Evolutionary conservation across 2,797 vertebrate genomes (phyloP).

Genomic region (Anguilla marmorata): DNA sequence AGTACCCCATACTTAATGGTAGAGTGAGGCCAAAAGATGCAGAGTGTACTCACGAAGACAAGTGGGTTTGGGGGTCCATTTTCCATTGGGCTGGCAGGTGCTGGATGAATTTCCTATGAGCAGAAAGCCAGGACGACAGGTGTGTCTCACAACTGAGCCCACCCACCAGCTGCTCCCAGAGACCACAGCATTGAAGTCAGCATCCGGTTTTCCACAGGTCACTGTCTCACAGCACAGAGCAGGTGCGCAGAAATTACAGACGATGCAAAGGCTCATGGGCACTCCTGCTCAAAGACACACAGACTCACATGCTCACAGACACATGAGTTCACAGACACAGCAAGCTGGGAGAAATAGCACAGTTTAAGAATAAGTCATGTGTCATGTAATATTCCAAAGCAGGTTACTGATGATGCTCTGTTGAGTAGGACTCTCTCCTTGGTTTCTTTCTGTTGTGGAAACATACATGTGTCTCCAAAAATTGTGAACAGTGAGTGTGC

Average conservation of each 20-base stretch:
- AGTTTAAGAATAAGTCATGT: neutral
- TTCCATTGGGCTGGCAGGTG: conserved; percentile 70
- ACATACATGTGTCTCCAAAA: neutral
- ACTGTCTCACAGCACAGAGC: conserved; percentile 59
- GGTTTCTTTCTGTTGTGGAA: neutral
- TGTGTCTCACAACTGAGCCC: conserved; percentile 77
- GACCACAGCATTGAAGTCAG: conserved; percentile 70
- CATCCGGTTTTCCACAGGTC: conserved; percentile 80
- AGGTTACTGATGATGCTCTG: neutral
- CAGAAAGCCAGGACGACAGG: conserved; percentile 76
- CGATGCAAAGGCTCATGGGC: neutral
- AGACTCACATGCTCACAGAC: neutral
- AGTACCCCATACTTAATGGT: too few relatives aligned
- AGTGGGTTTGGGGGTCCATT: conserved; percentile 74
- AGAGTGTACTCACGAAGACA: conserved; percentile 75
- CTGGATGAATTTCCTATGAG: conserved; percentile 73
- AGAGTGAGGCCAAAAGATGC: neutral
- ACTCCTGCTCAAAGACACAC: neutral
- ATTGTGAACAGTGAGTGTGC: neutral
- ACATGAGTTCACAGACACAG: neutral
- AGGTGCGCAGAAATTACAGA: too few relatives aligned
- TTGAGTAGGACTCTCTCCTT: neutral
- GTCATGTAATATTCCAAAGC: neutral
- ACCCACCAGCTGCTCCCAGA: conserved; percentile 83
- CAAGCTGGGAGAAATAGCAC: neutral